Evolutionary conservation across 2,797 vertebrate genomes (phyloP).

Genomic region (Gymnodraco acuticeps): DNA sequence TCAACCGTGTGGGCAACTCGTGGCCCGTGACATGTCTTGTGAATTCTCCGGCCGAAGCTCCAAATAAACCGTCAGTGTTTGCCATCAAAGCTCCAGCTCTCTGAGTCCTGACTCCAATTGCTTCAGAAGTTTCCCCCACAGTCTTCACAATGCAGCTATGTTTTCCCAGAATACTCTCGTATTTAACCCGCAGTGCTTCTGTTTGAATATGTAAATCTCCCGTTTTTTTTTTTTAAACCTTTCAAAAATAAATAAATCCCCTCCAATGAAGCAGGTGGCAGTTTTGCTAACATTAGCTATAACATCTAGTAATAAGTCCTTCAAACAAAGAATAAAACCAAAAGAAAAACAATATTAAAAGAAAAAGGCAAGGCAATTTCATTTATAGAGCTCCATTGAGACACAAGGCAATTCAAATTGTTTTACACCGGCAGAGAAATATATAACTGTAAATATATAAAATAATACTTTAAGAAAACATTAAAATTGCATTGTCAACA

Average conservation of each 20-base stretch:
- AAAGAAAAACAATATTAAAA: too few species aligned
- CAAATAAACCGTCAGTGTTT: too few species aligned
- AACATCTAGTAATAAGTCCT: neutral
- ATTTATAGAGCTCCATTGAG: too few species aligned
- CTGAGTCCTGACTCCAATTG: too few species aligned
- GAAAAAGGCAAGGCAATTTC: too few species aligned
- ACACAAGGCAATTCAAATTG: neutral
- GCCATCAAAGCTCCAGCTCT: too few species aligned
- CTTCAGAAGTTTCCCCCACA: too few species aligned
- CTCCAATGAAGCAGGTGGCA: neutral
- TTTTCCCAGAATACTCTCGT: neutral
- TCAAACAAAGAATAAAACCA: neutral
- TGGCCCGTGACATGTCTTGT: too few species aligned
- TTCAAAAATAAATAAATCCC: neutral
- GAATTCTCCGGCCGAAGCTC: too few species aligned
- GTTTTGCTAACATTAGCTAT: neutral
- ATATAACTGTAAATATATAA: too few species aligned
- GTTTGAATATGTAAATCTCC: neutral
- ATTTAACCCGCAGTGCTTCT: neutral
- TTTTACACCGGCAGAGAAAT: neutral
- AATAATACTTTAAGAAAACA: neutral
- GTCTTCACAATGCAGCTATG: neutral
- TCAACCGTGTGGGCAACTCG: too few species aligned
- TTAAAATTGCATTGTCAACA: neutral
- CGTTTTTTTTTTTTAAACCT: neutral